Evolutionary conservation across 2,797 vertebrate genomes (phyloP), one percentile per base, ranked within the genome.

Genomic region (Champsocephalus esox): DNA sequence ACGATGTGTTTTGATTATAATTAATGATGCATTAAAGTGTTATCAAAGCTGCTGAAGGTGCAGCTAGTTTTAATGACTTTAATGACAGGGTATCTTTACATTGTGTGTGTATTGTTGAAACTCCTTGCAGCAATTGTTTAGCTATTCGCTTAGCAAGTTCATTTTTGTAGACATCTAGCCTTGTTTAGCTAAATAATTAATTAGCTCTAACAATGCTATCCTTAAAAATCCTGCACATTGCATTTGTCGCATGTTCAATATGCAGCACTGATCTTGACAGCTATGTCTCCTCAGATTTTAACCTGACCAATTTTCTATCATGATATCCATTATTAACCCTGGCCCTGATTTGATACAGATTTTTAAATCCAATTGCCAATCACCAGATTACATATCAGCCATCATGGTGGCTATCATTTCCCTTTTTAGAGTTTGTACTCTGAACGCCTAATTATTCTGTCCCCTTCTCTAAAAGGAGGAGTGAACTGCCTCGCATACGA

Each of bases 401-500:
- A 19, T 60, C 24, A 5, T 21, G n/a, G 9, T 7, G 8, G 1
- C 24, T 2, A 0, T 65, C 3, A 4, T 64, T 12, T 43, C 16
- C 12, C 6, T 50, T 50, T n/a, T 56, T 28, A 24, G 12, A 21
- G 10, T 41, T 1, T 69, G 17, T 60, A 1, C 2, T 58, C 52
- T 38, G 66, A 16, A 60, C 21, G 44, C 28, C n/a, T 19, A 17
- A 50, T 56, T 21, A 45, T 55, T 38, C 34, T 38, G 34, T 19
- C 32, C 14, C 13, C 14, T 28, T 84, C 0, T 85, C 80, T 73
- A 55, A 9, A 87, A 97, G 97, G 97, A 82, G 96, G 97, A 83
- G 96, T 96, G 68, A 98, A 98, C 91, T 98, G 96, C 87, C 94
- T 98, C 58, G 96, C 96, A 1, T 96, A 97, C 4, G 97, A 98